A percentile compares a stretch with the other conserved stretches of the same genome.
phyloP scores from a whole-genome alignment of 2,797 vertebrate species.

The Prunella strophiata region DNA sequence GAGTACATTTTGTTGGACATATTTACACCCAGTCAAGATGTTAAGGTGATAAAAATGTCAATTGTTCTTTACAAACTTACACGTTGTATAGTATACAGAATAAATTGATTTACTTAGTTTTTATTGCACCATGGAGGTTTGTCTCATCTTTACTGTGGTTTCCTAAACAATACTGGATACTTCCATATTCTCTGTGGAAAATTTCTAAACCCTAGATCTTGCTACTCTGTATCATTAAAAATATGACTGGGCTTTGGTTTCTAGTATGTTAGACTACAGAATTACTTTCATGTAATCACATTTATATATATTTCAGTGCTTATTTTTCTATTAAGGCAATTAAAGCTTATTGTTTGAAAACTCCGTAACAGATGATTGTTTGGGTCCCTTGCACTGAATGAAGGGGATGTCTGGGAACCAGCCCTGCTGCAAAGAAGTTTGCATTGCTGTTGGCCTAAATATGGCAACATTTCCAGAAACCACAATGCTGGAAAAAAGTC shows the following conservation, averaged over 20 bases:
- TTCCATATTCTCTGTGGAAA: constrained; percentile 35
- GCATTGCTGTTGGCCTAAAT: not conserved
- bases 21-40: constrained; percentile 65
- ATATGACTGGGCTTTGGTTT: constrained; percentile 50
- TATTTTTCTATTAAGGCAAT: constrained; percentile 74
- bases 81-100: constrained; percentile 78
- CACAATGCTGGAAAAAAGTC: not conserved
- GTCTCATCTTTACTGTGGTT: constrained; percentile 71
- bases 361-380: constrained; percentile 61
- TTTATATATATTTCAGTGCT: constrained; percentile 74
- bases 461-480: not conserved
- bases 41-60: constrained; percentile 73
- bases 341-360: constrained; percentile 73
- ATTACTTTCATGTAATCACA: constrained; percentile 69
- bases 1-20: constrained; percentile 72
- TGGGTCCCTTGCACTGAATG: constrained; percentile 51
- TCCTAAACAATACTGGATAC: constrained; percentile 28
- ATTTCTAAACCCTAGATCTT: constrained; percentile 28
- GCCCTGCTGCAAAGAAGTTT: not conserved
- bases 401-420: constrained; percentile 23
- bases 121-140: constrained; percentile 72
- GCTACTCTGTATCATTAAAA: constrained; percentile 57
- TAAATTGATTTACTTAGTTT: constrained; percentile 80
- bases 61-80: constrained; percentile 72
- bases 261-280: constrained; percentile 66